A percentile compares a stretch with the other conserved stretches of the same genome.
These are phyloP conservation scores for Acanthococcus lagerstroemiae DNA, from an alignment of 2,888 invertebrate genomes.

Conservation along the genomic window DNA sequence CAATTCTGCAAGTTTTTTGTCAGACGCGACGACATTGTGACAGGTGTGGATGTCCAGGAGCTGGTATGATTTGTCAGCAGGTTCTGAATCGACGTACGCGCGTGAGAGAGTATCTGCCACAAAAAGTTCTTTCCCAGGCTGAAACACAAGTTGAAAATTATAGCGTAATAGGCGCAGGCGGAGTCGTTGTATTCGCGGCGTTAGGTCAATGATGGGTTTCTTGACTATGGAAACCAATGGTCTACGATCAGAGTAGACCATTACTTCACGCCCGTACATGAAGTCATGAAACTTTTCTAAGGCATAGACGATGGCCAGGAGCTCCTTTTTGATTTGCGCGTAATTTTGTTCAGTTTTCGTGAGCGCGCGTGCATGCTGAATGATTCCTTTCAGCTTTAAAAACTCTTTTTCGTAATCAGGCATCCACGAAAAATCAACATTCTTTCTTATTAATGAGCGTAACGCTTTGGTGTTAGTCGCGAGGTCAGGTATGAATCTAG, in stretches of 20 bases:
- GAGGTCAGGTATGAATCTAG: constrained; percentile 33
- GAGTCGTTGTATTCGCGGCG: constrained; percentile 9
- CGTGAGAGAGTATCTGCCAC: constrained; percentile 19
- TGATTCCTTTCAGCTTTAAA: constrained; percentile 27
- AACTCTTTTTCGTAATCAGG: constrained; percentile 17
- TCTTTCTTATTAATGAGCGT: constrained; percentile 31
- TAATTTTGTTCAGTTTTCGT: constrained; percentile 5
- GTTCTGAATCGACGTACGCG: no score
- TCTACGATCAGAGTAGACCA: constrained; percentile 13
- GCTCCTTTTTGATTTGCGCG: constrained; percentile 19
- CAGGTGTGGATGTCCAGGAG: not conserved
- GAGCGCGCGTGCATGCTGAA: constrained; percentile 20
- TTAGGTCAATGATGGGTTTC: not conserved
- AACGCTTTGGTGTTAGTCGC: constrained; percentile 32
- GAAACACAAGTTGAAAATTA: constrained; percentile 7
- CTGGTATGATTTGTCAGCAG: not conserved
- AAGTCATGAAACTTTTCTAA: constrained; percentile 8
- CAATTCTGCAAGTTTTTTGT: not conserved
- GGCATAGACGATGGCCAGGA: constrained; percentile 3
- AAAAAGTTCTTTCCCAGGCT: constrained; percentile 8
- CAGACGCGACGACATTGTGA: not conserved
- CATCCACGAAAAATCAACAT: constrained; percentile 26
- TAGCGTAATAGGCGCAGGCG: constrained; percentile 11
- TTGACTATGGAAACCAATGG: constrained; percentile 7
- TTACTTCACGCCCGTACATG: constrained; percentile 3